Conservation (phyloP, 2,113 vertebrate genomes). For the Thalassarche chlororhynchos region DNA sequence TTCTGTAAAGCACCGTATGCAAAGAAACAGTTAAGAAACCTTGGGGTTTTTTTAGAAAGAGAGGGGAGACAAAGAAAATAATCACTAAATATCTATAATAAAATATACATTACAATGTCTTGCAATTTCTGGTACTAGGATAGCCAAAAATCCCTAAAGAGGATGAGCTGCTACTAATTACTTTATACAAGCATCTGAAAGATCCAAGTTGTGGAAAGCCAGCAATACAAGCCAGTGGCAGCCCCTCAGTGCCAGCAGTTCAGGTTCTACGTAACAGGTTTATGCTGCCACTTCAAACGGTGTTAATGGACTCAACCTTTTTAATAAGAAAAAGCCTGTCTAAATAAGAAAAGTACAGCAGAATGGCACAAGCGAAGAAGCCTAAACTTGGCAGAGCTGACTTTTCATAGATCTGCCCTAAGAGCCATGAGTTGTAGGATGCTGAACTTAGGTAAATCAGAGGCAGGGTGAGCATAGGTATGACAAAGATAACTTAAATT, state of each 20-base stretch:
- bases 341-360: background rate
- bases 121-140: background rate
- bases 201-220: background rate
- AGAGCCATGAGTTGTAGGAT: background rate
- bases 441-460: background rate
- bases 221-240: background rate
- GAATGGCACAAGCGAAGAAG: background rate
- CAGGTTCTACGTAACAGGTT: background rate
- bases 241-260: background rate
- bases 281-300: background rate
- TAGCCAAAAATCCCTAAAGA: background rate
- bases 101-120: background rate
- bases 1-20: background rate
- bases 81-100: background rate
- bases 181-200: background rate
- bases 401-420: background rate
- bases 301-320: background rate
- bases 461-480: background rate
- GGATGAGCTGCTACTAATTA: background rate
- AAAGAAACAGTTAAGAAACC: slow-evolving; percentile 21
- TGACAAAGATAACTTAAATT: background rate
- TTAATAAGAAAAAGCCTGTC: background rate
- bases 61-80: background rate
- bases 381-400: background rate
- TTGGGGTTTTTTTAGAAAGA: background rate